Evolutionary conservation across 2,113 vertebrate genomes (phyloP).

Genomic region (Terrapene triunguis): DNA sequence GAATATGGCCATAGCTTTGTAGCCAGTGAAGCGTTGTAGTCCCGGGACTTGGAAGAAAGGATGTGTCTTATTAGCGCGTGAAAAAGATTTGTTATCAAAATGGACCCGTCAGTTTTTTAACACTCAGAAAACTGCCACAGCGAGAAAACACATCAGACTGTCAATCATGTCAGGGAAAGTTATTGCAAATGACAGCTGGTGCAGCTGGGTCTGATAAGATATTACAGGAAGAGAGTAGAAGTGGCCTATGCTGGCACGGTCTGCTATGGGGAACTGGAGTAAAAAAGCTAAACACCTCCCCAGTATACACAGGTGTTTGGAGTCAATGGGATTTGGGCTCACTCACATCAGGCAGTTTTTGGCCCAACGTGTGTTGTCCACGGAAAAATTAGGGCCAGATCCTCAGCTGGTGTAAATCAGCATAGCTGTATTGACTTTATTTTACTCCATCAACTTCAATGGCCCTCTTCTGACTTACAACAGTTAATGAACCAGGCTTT

Average conservation of each 20-base stretch:
- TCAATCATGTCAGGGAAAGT: background rate
- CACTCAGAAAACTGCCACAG: background rate
- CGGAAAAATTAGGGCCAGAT: background rate
- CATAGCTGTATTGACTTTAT: background rate
- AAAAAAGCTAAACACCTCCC: background rate
- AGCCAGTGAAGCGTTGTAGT: background rate
- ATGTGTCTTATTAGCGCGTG: background rate
- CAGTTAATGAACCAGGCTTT: background rate
- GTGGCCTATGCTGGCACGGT: background rate
- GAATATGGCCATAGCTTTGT: background rate
- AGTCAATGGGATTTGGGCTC: background rate
- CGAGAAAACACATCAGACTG: background rate
- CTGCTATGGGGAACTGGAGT: background rate
- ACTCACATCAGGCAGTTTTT: background rate
- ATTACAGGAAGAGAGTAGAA: background rate
- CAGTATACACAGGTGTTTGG: background rate
- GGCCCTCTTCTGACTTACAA: background rate
- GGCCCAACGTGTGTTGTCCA: background rate
- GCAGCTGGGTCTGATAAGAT: background rate
- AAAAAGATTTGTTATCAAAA: background rate
- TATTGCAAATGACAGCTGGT: background rate
- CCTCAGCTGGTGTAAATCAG: background rate
- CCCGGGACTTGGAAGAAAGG: background rate
- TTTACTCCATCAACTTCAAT: background rate
- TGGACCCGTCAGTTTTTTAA: background rate